These are phyloP conservation scores for Yponomeuta plumbellus DNA, from an alignment of 2,888 invertebrate genomes.

Conservation along the genomic window DNA sequence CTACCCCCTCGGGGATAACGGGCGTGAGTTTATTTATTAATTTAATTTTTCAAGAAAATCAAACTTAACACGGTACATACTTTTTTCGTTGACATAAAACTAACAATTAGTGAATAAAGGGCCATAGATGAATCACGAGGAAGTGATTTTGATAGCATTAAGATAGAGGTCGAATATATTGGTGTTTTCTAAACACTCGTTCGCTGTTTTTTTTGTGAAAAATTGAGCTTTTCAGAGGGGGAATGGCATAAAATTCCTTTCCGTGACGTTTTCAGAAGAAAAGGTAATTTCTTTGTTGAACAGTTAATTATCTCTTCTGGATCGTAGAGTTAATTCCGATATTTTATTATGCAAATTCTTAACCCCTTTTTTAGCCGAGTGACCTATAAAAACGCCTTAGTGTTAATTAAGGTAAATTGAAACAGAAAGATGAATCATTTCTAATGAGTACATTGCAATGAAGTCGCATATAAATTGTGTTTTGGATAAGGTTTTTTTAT, in stretches of 20 bases:
- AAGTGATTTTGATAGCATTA: too few species aligned
- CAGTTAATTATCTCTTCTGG: constrained; percentile 52
- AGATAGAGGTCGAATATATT: too few species aligned
- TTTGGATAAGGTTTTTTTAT: background rate
- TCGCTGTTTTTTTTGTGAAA: too few species aligned
- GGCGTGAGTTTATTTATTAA: too few species aligned
- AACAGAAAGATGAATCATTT: constrained; percentile 25
- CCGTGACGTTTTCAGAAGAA: constrained; percentile 26
- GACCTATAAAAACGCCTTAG: constrained; percentile 33
- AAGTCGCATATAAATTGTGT: background rate
- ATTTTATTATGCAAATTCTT: constrained; percentile 62
- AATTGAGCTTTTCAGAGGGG: too few species aligned
- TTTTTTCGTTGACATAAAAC: too few species aligned
- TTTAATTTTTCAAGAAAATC: too few species aligned
- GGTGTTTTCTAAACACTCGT: too few species aligned
- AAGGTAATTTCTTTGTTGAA: constrained; percentile 42
- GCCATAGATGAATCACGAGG: too few species aligned
- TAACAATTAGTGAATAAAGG: too few species aligned
- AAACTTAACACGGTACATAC: too few species aligned
- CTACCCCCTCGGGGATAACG: too few species aligned
- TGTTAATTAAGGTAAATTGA: constrained; percentile 41
- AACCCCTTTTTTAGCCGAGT: constrained; percentile 42
- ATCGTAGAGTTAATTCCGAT: constrained; percentile 50
- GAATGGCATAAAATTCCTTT: background rate
- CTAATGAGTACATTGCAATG: background rate